Evolutionary conservation across 2,113 vertebrate species (phyloP), one percentile per base, ranked within the genome.

Genomic region (Clarias magur): DNA sequence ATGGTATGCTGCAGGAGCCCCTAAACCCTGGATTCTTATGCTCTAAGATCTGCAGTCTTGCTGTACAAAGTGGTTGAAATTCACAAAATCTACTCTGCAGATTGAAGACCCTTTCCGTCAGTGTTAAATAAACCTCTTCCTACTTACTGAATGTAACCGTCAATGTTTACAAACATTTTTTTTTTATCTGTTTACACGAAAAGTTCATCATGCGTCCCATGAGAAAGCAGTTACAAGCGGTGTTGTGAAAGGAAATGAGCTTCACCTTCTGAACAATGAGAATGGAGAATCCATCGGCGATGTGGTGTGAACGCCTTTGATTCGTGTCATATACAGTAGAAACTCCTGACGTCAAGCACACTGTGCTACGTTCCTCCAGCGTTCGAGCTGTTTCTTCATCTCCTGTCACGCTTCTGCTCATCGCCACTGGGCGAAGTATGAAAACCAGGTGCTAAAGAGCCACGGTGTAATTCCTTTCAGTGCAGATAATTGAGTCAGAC

Each of bases 401-500:
- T 80, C 59, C 54, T 23, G 68, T 63, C 84, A 53, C 4, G 34
- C 34, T 30, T 13, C 72, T 4, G 13, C 25, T 34, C 48, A 19
- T 25, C 42, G 12, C 78, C 85, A 75, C 30, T 3, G 15, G 38
- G 86, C n/a, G 48, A 53, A 25, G 80, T 53, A 54, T 23, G n/a
- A 65, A 83, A 76, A 25, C n/a, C 86, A 83, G 76, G 68, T 84
- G 80, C 85, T 76, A 78, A 67, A 87, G 62, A 89, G 86, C 25
- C 82, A 83, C 25, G 17, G 30, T 84, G 68, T 73, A 63, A 67
- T 80, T 88, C 73, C 82, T 25, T 88, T 83, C 85, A 56, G 38
- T 62, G 63, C 83, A 76, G 86, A 86, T n/a, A 85, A 83, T 91
- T 65, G 90, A 90, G 86, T 75, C 59, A 62, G 86, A 86, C 53